Evolutionary conservation across 2,888 invertebrate species (phyloP).

Genomic region (Dolichomitus sp.): DNA sequence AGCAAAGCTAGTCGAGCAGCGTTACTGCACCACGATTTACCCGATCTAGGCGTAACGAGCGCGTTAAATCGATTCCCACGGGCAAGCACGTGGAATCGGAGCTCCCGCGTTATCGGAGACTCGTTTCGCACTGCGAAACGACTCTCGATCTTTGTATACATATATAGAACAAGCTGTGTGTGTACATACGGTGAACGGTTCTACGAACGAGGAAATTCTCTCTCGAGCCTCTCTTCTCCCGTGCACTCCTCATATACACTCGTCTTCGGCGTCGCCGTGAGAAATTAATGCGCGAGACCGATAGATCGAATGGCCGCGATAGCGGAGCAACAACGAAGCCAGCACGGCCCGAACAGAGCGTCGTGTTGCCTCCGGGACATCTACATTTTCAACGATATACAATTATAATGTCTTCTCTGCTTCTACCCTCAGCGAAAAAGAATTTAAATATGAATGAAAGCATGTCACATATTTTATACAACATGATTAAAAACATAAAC

Average conservation of each 20-base stretch:
- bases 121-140: slow-evolving; percentile 63
- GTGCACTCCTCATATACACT: slow-evolving; percentile 49
- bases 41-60: slow-evolving; percentile 67
- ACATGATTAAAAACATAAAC: neutral
- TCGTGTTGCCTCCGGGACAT: slow-evolving; percentile 57
- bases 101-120: slow-evolving; percentile 68
- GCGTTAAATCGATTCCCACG: slow-evolving; percentile 72
- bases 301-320: slow-evolving; percentile 73
- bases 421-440: neutral
- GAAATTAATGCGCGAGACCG: slow-evolving; percentile 68
- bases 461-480: neutral
- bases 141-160: slow-evolving; percentile 37
- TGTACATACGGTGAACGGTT: slow-evolving; percentile 52
- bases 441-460: neutral
- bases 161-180: slow-evolving; percentile 8
- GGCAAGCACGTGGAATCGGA: slow-evolving; percentile 65
- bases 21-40: slow-evolving; percentile 43
- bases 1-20: neutral
- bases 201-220: slow-evolving; percentile 63
- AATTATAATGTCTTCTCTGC: slow-evolving; percentile 43
- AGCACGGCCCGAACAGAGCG: slow-evolving; percentile 44
- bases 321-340: slow-evolving; percentile 47
- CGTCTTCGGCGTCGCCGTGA: slow-evolving; percentile 68
- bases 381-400: slow-evolving; percentile 57
- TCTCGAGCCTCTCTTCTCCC: slow-evolving; percentile 36